Conservation (phyloP, 2,113 vertebrate species). For the Austrofundulus limnaeus region DNA sequence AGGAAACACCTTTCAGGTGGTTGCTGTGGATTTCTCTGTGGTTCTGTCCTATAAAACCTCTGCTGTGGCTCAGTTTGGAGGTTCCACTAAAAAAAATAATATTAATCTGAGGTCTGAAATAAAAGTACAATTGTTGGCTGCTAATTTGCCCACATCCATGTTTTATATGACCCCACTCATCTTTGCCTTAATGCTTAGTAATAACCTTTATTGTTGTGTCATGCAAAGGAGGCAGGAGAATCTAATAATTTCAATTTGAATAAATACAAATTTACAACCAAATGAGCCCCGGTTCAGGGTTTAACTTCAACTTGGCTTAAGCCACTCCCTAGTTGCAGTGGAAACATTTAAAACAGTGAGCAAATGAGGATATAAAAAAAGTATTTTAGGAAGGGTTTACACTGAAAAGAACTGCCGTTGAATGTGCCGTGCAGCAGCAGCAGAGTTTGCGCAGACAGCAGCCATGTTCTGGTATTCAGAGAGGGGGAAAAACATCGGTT, state of each 20-base stretch:
- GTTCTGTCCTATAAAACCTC: background rate
- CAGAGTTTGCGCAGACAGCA: too few relatives aligned
- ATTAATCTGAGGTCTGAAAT: background rate
- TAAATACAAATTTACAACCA: conserved; percentile 72
- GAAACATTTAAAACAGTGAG: conserved; percentile 3
- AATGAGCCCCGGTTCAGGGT: conserved; percentile 54
- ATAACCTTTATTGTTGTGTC: conserved; percentile 24
- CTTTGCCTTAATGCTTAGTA: conserved; percentile 8
- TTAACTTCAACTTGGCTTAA: conserved; percentile 1
- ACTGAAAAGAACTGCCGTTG: background rate
- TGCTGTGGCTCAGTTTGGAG: background rate
- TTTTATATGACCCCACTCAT: background rate
- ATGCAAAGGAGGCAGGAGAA: conserved; percentile 59
- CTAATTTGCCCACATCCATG: background rate
- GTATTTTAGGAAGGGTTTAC: background rate
- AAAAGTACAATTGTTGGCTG: background rate
- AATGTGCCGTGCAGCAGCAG: too few relatives aligned
- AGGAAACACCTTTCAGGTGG: conserved; percentile 52
- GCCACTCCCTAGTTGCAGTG: conserved; percentile 37
- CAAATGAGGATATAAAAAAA: conserved; percentile 6
- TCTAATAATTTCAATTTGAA: conserved; percentile 58
- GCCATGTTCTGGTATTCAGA: background rate
- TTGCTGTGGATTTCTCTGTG: conserved; percentile 12
- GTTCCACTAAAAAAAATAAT: background rate
- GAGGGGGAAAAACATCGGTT: background rate